Conservation (phyloP, 2,888 invertebrate genomes). For the Temnothorax rugatulus region DNA sequence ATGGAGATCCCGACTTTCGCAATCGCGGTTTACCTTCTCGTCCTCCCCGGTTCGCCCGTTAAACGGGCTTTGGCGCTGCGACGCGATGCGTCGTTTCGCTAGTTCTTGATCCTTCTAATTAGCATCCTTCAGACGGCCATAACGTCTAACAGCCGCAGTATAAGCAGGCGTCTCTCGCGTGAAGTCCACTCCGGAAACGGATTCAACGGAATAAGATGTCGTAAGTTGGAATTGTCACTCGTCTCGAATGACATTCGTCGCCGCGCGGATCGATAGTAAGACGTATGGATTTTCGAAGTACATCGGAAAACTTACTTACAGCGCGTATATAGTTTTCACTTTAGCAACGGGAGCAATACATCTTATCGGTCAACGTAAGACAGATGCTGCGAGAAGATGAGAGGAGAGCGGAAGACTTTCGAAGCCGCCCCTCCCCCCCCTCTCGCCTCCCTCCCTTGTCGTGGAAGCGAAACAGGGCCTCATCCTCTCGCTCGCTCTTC, state of each 20-base stretch:
- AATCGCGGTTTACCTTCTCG: constrained; percentile 58
- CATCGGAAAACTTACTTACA: constrained; percentile 68
- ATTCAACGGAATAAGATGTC: not conserved
- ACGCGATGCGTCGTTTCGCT: constrained; percentile 21
- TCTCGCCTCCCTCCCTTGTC: not conserved
- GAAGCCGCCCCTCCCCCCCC: constrained; percentile 6
- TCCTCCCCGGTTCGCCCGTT: constrained; percentile 28
- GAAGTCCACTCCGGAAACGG: not conserved
- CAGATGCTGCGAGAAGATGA: constrained; percentile 30
- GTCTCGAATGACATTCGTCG: constrained; percentile 1
- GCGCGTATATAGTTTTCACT: constrained; percentile 69
- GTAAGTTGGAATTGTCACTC: constrained; percentile 35
- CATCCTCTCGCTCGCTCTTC: constrained; percentile 33
- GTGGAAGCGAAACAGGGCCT: constrained; percentile 29
- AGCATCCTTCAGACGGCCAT: constrained; percentile 39
- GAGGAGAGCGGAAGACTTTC: constrained; percentile 55
- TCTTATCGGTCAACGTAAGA: constrained; percentile 66
- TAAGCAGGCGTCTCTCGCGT: constrained; percentile 2
- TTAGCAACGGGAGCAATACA: constrained; percentile 59
- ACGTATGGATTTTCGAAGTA: constrained; percentile 56
- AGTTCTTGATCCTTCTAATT: constrained; percentile 49
- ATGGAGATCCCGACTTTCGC: constrained; percentile 66
- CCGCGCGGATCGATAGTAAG: constrained; percentile 49
- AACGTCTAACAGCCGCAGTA: constrained; percentile 37
- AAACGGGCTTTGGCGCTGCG: constrained; percentile 49